A percentile compares a stretch with the other conserved stretches of the same genome.
Conservation (phyloP, 1,140 invertebrate genomes). For the Pseudoatta argentina region DNA sequence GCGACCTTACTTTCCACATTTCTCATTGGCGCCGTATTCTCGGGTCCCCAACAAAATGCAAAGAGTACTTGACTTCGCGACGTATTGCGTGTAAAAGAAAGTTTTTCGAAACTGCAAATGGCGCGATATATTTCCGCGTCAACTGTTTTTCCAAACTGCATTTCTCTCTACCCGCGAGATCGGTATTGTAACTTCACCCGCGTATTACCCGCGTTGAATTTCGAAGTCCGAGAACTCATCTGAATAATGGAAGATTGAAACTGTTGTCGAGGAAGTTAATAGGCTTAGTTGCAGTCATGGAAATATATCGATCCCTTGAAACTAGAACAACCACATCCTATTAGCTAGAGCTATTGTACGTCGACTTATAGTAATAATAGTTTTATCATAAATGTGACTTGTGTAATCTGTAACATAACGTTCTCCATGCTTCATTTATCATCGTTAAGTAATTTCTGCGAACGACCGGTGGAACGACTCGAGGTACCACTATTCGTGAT, state of each 20-base stretch:
- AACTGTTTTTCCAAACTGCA: background rate
- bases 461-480: constrained; percentile 30
- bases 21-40: constrained; percentile 37
- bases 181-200: background rate
- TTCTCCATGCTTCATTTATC: constrained; percentile 34
- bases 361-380: constrained; percentile 4
- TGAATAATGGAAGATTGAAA: constrained; percentile 7
- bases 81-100: background rate
- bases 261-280: constrained; percentile 14
- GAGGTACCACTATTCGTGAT: constrained; percentile 26
- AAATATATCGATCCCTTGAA: constrained; percentile 35
- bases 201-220: background rate
- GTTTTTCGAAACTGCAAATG: background rate
- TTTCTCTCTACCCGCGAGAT: background rate
- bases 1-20: constrained; percentile 55
- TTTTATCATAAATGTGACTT: constrained; percentile 38
- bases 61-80: background rate
- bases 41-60: too few species aligned
- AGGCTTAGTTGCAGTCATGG: background rate
- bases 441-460: constrained; percentile 22
- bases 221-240: constrained; percentile 2
- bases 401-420: background rate
- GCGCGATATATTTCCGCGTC: background rate
- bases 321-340: constrained; percentile 25
- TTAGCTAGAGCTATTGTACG: background rate